Base-by-base conservation (phyloP, 2,888 invertebrate species). In the Rapana venosa region DNA sequence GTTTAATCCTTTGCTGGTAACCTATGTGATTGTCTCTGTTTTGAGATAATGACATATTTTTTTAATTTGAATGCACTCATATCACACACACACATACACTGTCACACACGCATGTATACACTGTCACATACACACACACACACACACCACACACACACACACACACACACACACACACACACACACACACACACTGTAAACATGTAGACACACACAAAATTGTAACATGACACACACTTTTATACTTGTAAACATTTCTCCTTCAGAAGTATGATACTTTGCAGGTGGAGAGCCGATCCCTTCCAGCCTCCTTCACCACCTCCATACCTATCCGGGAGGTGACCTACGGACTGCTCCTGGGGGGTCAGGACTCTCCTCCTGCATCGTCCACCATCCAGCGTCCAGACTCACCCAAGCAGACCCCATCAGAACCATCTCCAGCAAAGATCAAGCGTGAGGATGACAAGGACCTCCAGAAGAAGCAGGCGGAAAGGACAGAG, bases 311-410 rank as follows among this genome's bases (percentile, higher is more conserved):
- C 1, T 95, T 95, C 90, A 26, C 66, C 0, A 94, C 94, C 87
- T 94, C 96, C 5, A 81, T 88, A 15, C 83, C 90, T 2, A 90
- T 96, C 36, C 92, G 96, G 32, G 90, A 92, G 86, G 91, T 95
- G 22, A 91, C 95, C 5, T 96, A 96, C 92, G 94, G 95, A 8
- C 94, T 96, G 77, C 90, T 96, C 11, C 89, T 94, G 58, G 90
- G 93, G 83, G 91, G 93, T 58, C 32, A 56, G 22, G 26, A 15
- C 26, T 83, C 81, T 26, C 81, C 36, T 47, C 47, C 30, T 8
- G 2, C 22, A 0, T 8, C 30, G 22, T 36, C 81, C 22, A 26
- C 17, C 20, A 1, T 26, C 17, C 66, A 66, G 66, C 66, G 13
- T 22, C 36, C 15, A 26, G 86, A 58, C 32, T 58, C 36, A 47